phyloP scores from a whole-genome alignment of 2,888 invertebrate species.

The Tenodera sinensis region DNA sequence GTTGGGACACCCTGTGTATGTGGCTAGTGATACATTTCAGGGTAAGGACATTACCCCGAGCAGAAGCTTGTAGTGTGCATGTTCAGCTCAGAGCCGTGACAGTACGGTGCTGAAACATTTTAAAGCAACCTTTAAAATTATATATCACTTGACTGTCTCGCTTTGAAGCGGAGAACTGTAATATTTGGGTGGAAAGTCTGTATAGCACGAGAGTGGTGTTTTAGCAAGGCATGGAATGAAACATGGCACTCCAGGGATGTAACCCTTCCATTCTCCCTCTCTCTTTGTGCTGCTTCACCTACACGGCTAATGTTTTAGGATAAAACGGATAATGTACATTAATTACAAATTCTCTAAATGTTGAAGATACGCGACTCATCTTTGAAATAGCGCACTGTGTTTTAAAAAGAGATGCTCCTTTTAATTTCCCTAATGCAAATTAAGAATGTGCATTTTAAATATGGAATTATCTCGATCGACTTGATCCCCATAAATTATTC shows the following conservation, averaged over 20 bases:
- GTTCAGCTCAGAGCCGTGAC: not conserved
- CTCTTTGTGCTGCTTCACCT: too few relatives aligned
- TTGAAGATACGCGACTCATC: not conserved
- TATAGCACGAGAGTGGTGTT: not conserved
- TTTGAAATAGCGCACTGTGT: not conserved
- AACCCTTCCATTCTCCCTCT: not conserved
- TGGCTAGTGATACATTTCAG: too few relatives aligned
- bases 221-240: not conserved
- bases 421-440: too few relatives aligned
- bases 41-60: too few relatives aligned
- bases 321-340: not conserved
- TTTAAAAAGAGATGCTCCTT: not conserved
- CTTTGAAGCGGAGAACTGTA: not conserved
- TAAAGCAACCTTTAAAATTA: not conserved
- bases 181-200: not conserved
- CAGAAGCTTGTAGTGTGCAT: too few relatives aligned
- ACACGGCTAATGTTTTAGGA: not conserved
- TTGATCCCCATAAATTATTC: too few relatives aligned
- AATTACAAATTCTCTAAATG: not conserved
- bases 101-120: not conserved
- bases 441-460: too few relatives aligned
- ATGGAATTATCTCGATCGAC: too few relatives aligned
- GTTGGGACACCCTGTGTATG: too few relatives aligned
- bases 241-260: not conserved
- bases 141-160: not conserved